Conservation (phyloP, 2,113 vertebrate genomes). For the western clawed frog (Xenopus tropicalis) region UCB_Xtro_10.0 CM004445.2:25624001-25624500, state of each 20-base stretch:
- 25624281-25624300: constrained; percentile 23
- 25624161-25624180: constrained; percentile 40
- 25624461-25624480: too few relatives aligned
- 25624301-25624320: neutral
- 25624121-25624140: constrained; percentile 53
- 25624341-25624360: neutral
- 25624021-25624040: constrained; percentile 58
- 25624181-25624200: constrained; percentile 15
- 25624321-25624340: constrained; percentile 2
- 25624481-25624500: too few relatives aligned
- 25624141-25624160: constrained; percentile 56
- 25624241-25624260: constrained; percentile 6
- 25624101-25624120: constrained; percentile 56
- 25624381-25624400: constrained; percentile 10
- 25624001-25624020: constrained; percentile 54
- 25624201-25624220: constrained; percentile 13
- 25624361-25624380: neutral
- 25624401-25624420: neutral
- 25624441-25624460: too few relatives aligned
- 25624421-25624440: too few relatives aligned
- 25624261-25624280: constrained; percentile 21
- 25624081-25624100: constrained; percentile 60
- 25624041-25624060: constrained; percentile 58
- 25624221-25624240: constrained; percentile 27
- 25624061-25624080: constrained; percentile 61